Conservation (phyloP, 2,888 invertebrate species). For the Ceramica pisi region DNA sequence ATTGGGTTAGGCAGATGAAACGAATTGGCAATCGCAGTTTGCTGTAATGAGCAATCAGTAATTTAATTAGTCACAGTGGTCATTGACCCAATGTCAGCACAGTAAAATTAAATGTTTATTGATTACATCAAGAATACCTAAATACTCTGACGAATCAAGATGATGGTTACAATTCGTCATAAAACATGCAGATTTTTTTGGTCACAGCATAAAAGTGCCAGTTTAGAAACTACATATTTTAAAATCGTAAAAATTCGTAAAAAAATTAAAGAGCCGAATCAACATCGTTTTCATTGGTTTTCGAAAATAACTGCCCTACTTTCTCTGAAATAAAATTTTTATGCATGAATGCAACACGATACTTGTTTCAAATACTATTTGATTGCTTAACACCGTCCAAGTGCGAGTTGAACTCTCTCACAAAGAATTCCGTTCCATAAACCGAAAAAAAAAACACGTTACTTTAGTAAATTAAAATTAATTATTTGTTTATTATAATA, state of each 20-base stretch:
- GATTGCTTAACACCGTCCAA: no score
- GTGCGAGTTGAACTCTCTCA: no score
- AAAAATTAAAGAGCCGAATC: constrained; percentile 26
- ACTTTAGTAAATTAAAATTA: no score
- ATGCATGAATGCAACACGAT: constrained; percentile 54
- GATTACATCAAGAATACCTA: not conserved
- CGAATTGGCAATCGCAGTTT: not conserved
- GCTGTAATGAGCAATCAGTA: not conserved
- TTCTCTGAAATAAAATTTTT: constrained; percentile 58
- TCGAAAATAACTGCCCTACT: constrained; percentile 59
- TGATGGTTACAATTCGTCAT: constrained; percentile 5
- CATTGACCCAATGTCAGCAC: constrained; percentile 3
- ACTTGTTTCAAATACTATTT: constrained; percentile 30
- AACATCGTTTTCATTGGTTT: constrained; percentile 52
- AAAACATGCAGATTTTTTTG: not conserved
- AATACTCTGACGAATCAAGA: constrained; percentile 17
- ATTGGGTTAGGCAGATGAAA: not conserved
- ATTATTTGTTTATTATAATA: no score
- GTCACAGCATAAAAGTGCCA: not conserved
- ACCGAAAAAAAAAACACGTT: no score
- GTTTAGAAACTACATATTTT: not conserved
- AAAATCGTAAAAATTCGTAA: constrained; percentile 3
- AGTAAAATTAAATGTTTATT: not conserved
- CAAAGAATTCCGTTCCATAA: no score
- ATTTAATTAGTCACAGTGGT: constrained; percentile 7